Conservation (phyloP, 2,113 vertebrate genomes). For the Larimichthys polyactis region DNA sequence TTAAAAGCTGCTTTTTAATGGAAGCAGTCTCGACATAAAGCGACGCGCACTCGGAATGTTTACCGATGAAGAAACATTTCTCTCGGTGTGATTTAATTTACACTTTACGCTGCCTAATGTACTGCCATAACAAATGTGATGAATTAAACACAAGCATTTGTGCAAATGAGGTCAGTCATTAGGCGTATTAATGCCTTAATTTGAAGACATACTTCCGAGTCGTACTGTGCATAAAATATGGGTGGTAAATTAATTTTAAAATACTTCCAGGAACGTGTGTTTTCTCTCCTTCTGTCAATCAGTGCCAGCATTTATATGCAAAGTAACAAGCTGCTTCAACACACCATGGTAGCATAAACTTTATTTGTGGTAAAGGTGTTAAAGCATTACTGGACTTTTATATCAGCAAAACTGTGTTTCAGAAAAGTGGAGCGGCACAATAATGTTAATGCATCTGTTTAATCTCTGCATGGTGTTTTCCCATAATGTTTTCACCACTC, state of each 20-base stretch:
- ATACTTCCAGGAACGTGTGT: not conserved
- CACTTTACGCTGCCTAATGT: not conserved
- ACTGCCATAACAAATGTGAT: not conserved
- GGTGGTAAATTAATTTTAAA: not conserved
- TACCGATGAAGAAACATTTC: not conserved
- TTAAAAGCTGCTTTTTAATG: not conserved
- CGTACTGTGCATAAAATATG: not conserved
- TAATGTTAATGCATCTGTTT: conserved; percentile 1
- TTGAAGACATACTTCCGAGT: not conserved
- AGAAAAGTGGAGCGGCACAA: not conserved
- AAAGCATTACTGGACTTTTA: not conserved
- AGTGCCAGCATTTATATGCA: not conserved
- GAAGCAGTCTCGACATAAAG: not conserved
- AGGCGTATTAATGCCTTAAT: not conserved
- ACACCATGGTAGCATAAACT: not conserved
- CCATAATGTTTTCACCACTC: not conserved
- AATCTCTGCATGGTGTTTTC: not conserved
- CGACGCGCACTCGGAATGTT: not conserved
- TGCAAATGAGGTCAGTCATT: not conserved
- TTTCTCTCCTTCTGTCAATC: not conserved
- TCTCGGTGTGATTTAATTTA: not conserved
- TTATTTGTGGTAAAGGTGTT: not conserved
- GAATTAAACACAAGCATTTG: not conserved
- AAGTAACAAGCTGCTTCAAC: not conserved
- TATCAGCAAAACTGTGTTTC: not conserved